Base-by-base conservation (phyloP, 2,797 vertebrate species). In the Coendou prehensilis region DNA sequence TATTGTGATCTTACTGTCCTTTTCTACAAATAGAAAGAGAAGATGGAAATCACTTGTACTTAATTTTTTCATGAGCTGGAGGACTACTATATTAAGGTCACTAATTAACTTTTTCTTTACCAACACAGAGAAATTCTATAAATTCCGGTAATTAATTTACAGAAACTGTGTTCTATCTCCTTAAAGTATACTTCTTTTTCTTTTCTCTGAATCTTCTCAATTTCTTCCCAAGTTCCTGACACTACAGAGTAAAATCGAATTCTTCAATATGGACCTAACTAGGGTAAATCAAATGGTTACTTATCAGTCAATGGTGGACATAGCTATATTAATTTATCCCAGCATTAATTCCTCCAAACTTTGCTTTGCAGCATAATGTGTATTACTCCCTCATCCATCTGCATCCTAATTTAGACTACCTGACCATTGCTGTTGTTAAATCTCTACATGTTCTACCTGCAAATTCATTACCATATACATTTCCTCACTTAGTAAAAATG, bases 181-280 rank as follows among this genome's bases (percentile, higher is more conserved):
- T 82, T 78, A 37, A 67, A 9, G 5, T 8, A 28, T 83, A 17
- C 57, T 81, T 94, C 50, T 30, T 76, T 87, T 81, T 59, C 17
- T 85, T 91, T 56, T 61, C 79, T 56, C 89, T 71, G 52, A 61
- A 47, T 89, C 63, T 71, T 89, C 61, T 93, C n/a, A 50, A 59
- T 75, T 47, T 47, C 94, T 83, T 84, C 41, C 69, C 22, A 30
- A 59, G 37, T 15, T 52, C 61, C 37, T 84, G 61, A 92, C 67
- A 87, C 22, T n/a, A 69, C 9, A 78, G 13, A 89, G 47, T 28
- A 75, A 28, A 87, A 67, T 8, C n/a, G 1, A 83, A 88, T 20
- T 92, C 17, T 82, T 59, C 61, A 59, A 45, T 41, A 88, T 22
- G 11, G 4, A 63, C 59, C 28, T 78, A 87, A 59, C 10, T 59